Evolutionary conservation across 1,140 invertebrate genomes (phyloP).

Genomic region (Parasteatoda tepidariorum): DNA sequence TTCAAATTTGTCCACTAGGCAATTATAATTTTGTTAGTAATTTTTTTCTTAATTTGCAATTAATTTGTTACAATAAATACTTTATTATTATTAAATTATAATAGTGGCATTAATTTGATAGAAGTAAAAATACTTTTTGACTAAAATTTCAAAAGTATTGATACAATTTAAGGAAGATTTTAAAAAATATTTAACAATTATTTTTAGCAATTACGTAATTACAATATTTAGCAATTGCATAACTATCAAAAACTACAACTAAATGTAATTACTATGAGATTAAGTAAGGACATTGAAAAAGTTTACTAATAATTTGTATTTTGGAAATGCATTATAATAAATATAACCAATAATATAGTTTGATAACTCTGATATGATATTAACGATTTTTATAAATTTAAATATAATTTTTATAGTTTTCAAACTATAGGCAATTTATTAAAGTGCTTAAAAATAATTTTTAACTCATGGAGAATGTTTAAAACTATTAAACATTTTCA

Average conservation of each 20-base stretch:
- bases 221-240: not conserved
- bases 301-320: not conserved
- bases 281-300: not conserved
- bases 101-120: no score
- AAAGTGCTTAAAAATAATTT: not conserved
- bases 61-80: no score
- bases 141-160: no score
- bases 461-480: not conserved
- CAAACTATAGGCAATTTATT: not conserved
- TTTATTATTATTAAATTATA: no score
- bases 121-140: no score
- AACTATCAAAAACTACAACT: no score
- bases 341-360: not conserved
- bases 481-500: not conserved
- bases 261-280: not conserved
- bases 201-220: not conserved
- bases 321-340: not conserved
- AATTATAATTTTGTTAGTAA: no score
- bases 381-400: not conserved
- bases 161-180: no score
- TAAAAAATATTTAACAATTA: no score
- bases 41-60: no score
- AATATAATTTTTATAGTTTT: not conserved
- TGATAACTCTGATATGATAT: not conserved
- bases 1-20: no score